Percentiles rank a stretch among this genome's conserved stretches.
These are phyloP conservation scores for Halcyon leucocephala DNA, from an alignment of 2,797 vertebrate genomes.

Conservation along the genomic window DNA sequence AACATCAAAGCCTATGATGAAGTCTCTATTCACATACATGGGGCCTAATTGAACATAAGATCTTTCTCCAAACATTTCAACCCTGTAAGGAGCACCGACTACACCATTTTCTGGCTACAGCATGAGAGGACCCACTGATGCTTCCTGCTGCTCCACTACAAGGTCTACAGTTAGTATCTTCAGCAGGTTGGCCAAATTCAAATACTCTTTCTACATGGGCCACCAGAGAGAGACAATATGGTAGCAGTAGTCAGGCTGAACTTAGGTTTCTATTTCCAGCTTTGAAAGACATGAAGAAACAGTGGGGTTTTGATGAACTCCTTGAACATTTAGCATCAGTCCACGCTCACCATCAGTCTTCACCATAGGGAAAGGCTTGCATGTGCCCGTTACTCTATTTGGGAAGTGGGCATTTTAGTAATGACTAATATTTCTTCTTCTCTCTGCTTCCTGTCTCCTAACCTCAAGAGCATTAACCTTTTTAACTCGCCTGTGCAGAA, in stretches of 20 bases:
- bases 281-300: background rate
- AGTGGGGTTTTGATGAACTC: background rate
- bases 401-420: background rate
- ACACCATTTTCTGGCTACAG: background rate
- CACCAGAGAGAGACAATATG: rapidly evolving
- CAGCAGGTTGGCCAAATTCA: background rate
- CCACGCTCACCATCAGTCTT: rapidly evolving
- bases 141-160: background rate
- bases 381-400: background rate
- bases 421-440: background rate
- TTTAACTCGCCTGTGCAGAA: conserved; percentile 16
- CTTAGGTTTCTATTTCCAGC: background rate
- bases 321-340: background rate
- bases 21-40: background rate
- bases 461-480: conserved; percentile 54
- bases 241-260: background rate
- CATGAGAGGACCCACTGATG: rapidly evolving
- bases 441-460: conserved; percentile 11
- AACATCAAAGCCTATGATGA: background rate
- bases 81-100: background rate
- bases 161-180: background rate
- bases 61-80: background rate
- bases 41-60: rapidly evolving
- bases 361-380: background rate
- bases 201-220: background rate